phyloP scores from a whole-genome alignment of 2,113 vertebrate genomes.

The Oceanites oceanicus region DNA sequence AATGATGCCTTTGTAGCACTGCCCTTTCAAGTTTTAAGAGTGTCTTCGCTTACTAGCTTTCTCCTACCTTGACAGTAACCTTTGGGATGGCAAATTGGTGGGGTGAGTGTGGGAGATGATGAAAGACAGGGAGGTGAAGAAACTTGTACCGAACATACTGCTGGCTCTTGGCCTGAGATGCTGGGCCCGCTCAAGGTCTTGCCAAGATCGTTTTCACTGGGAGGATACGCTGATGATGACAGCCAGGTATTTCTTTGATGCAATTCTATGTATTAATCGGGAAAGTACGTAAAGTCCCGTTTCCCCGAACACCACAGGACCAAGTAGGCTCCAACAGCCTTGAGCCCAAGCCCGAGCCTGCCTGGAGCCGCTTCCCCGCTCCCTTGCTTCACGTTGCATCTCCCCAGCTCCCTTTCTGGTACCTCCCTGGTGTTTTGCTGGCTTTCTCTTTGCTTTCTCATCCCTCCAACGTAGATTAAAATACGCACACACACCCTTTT shows the following conservation, averaged over 20 bases:
- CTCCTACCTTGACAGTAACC: neutral
- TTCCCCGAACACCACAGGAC: neutral
- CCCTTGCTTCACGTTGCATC: rapidly evolving
- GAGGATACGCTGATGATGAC: conserved; percentile 9
- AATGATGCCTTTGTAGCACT: neutral
- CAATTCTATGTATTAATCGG: neutral
- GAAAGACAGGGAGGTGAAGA: conserved; percentile 6
- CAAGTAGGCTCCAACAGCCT: neutral
- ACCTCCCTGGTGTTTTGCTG: neutral
- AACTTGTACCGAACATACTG: neutral
- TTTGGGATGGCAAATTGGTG: neutral
- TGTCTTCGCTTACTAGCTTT: neutral
- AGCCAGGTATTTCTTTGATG: conserved; percentile 52
- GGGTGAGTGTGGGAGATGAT: neutral
- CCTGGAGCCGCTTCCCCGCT: neutral
- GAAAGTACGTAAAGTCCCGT: neutral
- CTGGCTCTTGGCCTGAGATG: neutral
- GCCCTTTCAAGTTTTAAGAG: neutral
- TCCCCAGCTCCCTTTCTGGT: neutral
- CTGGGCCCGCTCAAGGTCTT: neutral
- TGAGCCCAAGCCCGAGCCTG: neutral
- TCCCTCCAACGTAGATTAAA: neutral
- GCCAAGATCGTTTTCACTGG: neutral
- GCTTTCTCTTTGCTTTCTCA: neutral
- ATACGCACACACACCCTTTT: rapidly evolving